A percentile compares a stretch with the other conserved stretches of the same genome.
Evolutionary conservation across 2,113 vertebrate species (phyloP).

Genomic region (Steatornis caripensis): DNA sequence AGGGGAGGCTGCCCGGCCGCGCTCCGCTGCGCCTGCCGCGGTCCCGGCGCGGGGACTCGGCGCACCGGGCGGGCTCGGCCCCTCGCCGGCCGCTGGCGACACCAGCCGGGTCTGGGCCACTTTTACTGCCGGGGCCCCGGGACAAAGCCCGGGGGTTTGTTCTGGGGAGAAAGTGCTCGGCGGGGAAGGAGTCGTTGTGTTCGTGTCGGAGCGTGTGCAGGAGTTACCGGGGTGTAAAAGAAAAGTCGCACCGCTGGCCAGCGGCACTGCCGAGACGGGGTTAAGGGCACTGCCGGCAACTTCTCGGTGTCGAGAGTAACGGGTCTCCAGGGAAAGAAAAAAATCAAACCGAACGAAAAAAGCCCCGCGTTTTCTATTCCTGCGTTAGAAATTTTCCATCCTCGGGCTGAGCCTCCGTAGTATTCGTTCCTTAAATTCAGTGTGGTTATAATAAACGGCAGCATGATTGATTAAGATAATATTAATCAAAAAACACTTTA

Average conservation of each 20-base stretch:
- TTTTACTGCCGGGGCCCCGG: neutral
- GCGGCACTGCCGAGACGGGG: neutral
- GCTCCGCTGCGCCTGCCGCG: neutral
- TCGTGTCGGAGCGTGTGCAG: neutral
- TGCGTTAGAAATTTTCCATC: neutral
- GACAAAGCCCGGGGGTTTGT: neutral
- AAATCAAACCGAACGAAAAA: neutral
- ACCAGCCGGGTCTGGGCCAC: neutral
- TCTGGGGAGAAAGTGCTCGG: neutral
- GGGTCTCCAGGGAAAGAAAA: neutral
- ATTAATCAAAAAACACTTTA: constrained; percentile 60
- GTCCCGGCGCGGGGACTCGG: neutral
- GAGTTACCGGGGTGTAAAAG: neutral
- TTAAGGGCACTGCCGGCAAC: neutral
- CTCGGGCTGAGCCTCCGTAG: neutral
- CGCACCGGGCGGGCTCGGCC: neutral
- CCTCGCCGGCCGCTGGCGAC: neutral
- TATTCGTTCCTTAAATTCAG: neutral
- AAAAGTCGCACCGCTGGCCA: neutral
- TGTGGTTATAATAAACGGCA: neutral
- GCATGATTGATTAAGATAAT: constrained; percentile 52
- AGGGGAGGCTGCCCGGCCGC: neutral
- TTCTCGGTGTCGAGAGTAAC: neutral
- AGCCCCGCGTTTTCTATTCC: neutral
- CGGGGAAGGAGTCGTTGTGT: neutral